Evolutionary conservation across 2,113 vertebrate species (phyloP).

Genomic region (Oreochromis spilurus): DNA sequence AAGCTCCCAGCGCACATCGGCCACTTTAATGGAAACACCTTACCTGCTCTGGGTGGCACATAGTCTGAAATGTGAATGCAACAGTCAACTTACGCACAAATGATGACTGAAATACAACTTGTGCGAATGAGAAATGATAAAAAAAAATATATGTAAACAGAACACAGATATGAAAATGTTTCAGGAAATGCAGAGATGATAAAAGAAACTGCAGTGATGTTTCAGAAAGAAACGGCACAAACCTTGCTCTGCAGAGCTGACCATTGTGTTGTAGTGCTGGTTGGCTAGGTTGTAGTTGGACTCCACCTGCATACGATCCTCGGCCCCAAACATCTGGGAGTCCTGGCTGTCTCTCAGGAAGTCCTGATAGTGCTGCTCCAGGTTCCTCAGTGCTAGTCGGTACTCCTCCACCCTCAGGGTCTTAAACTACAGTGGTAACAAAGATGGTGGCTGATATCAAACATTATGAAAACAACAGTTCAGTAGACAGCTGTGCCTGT

Average conservation of each 20-base stretch:
- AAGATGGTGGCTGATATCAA: fast-evolving
- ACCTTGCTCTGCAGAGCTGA: constrained; percentile 87
- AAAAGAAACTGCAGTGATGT: not conserved
- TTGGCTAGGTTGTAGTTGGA: constrained; percentile 77
- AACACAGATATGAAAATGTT: not conserved
- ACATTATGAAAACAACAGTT: not conserved
- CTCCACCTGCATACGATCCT: constrained; percentile 88
- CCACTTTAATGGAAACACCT: constrained; percentile 16
- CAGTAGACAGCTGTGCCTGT: not conserved
- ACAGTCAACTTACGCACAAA: constrained; percentile 48
- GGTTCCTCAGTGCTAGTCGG: constrained; percentile 77
- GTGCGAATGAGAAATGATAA: not conserved
- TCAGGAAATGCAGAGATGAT: not conserved
- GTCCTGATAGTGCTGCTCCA: constrained; percentile 89
- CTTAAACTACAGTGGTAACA: constrained; percentile 75
- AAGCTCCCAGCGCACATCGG: not conserved
- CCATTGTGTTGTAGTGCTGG: constrained; percentile 82
- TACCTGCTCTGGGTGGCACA: constrained; percentile 58
- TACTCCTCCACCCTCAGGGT: constrained; percentile 84
- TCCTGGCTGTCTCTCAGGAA: constrained; percentile 91
- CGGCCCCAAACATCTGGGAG: constrained; percentile 78
- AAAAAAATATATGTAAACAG: not conserved
- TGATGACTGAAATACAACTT: not conserved
- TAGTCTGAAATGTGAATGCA: constrained; percentile 68
- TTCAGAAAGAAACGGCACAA: not conserved